Percentiles rank a stretch among this genome's conserved stretches.
phyloP scores from a whole-genome alignment of 2,113 vertebrate species.

The Falco punctatus region DNA sequence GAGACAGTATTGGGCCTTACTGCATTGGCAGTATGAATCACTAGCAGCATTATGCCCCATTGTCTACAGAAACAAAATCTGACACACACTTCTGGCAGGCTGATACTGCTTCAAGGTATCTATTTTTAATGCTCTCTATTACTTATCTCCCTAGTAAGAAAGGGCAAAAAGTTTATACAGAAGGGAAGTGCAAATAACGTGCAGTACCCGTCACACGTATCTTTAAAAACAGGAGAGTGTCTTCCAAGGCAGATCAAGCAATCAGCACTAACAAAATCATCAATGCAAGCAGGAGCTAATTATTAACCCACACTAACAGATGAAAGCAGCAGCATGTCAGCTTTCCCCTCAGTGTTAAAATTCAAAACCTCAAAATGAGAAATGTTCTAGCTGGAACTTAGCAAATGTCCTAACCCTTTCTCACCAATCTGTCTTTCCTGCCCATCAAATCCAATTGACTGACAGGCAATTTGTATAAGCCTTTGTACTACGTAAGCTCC shows the following conservation, averaged over 20 bases:
- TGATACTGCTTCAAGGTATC: background rate
- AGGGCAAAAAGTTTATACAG: background rate
- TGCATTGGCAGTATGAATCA: background rate
- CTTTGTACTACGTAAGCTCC: background rate
- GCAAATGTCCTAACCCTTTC: background rate
- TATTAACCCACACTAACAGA: background rate
- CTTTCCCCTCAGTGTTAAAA: background rate
- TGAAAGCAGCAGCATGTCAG: background rate
- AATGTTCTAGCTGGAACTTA: background rate
- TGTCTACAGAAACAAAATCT: background rate
- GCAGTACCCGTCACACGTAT: background rate
- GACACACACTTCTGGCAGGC: background rate
- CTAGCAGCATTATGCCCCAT: background rate
- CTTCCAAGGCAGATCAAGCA: background rate
- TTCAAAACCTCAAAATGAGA: background rate
- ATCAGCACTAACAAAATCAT: background rate
- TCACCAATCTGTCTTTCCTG: background rate
- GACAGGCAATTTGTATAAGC: background rate
- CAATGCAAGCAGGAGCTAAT: background rate
- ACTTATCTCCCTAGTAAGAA: background rate
- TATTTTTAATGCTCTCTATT: background rate
- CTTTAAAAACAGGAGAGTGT: background rate
- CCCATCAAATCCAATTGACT: background rate
- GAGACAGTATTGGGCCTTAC: background rate
- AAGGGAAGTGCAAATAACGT: background rate